Conservation (phyloP, 1,140 invertebrate genomes). For the Eriocheir sinensis region DNA sequence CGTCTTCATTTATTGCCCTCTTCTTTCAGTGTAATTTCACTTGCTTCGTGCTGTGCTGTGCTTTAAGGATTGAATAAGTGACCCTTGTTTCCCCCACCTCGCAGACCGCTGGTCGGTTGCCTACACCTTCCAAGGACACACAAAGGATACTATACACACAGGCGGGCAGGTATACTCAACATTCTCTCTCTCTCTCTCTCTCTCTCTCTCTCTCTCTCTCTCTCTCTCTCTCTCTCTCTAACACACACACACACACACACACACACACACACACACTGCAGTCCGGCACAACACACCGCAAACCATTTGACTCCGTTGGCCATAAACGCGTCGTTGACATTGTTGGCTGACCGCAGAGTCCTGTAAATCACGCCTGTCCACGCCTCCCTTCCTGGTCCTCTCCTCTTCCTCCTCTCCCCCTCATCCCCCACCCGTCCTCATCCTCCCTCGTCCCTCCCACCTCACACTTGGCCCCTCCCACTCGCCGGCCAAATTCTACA, state of each 20-base stretch:
- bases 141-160: not conserved
- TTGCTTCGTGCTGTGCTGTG: no score
- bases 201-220: not conserved
- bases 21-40: not conserved
- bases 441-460: not conserved
- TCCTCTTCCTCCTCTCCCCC: not conserved
- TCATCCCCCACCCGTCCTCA: not conserved
- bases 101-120: not conserved
- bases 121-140: not conserved
- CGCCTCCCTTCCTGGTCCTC: not conserved
- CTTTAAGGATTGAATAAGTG: no score
- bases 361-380: slow-evolving; percentile 51
- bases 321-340: slow-evolving; percentile 47
- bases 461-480: not conserved
- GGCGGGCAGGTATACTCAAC: not conserved
- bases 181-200: not conserved
- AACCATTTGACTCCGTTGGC: slow-evolving; percentile 42
- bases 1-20: no score
- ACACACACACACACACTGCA: not conserved
- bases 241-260: not conserved
- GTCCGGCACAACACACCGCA: slow-evolving; percentile 46
- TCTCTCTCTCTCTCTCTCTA: not conserved
- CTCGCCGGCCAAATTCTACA: slow-evolving; percentile 1
- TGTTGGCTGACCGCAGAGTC: slow-evolving; percentile 59
- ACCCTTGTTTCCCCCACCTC: no score